phyloP scores from a whole-genome alignment of 2,797 vertebrate genomes.

The Distichodus sexfasciatus region DNA sequence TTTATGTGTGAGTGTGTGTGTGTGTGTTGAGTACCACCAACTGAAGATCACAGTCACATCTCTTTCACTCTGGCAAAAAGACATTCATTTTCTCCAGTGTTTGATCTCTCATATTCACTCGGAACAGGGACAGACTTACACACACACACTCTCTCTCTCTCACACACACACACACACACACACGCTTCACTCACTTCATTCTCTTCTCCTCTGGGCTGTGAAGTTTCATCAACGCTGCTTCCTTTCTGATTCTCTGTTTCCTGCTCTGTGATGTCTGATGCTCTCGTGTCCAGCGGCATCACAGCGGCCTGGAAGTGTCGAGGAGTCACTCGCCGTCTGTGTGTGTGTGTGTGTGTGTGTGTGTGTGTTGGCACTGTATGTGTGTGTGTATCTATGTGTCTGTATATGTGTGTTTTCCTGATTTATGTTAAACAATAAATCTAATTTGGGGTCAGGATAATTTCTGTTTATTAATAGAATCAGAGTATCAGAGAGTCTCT shows the following conservation, averaged over 20 bases:
- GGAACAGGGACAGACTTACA: constrained; percentile 25
- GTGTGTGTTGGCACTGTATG: not conserved
- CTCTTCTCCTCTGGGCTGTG: constrained; percentile 36
- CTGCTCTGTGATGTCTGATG: constrained; percentile 33
- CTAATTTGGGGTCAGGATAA: not conserved
- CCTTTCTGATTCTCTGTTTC: constrained; percentile 44
- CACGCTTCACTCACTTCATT: constrained; percentile 33
- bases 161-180: not conserved
- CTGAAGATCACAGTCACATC: not conserved
- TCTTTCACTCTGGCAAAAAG: constrained; percentile 19
- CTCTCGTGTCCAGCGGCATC: constrained; percentile 40
- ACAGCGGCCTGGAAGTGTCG: constrained; percentile 16
- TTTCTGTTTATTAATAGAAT: not conserved
- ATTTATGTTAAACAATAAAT: not conserved
- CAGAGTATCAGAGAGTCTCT: too few species aligned
- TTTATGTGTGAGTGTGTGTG: not conserved
- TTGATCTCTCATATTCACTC: constrained; percentile 43
- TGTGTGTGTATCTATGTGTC: not conserved
- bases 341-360: too few species aligned
- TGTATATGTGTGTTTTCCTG: not conserved
- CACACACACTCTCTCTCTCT: not conserved
- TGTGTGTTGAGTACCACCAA: not conserved
- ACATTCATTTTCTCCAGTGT: constrained; percentile 36
- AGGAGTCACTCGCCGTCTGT: constrained; percentile 31
- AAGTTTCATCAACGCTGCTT: constrained; percentile 41